Base-by-base conservation (phyloP, 2,113 vertebrate genomes). In the Accipiter cooperii region DNA sequence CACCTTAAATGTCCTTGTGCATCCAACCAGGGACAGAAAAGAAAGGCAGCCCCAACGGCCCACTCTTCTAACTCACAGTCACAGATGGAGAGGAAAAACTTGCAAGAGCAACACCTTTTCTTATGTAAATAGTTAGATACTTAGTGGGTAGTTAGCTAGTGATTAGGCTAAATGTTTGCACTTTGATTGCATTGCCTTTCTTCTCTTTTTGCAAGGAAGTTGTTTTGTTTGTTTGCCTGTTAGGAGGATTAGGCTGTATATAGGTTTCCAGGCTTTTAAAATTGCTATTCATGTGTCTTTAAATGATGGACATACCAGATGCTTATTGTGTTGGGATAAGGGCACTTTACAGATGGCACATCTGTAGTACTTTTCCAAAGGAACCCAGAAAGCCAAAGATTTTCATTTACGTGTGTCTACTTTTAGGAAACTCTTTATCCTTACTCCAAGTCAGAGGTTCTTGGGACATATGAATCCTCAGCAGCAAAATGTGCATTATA, bases 171-270 rank as follows among this genome's bases (percentile, higher is more conserved):
- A 96, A 65, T 44, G 14, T 89, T 94, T 73, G 90, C 93, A 85
- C 90, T 93, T 46, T 83, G 84, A 90, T 76, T 87, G 89, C 89
- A 18, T 15, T 33, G 81, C 91, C 84, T 93, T 95, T 96, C 87
- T 96, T 89, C 74, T 75, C 84, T 55, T 86, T 66, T 51, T 25
- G 84, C 70, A 44, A 95, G 96, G 96, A 96, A 97, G 89, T 94
- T n/a, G 96, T 90, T 90, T 93, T 83, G 91, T 96, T 97, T 97
- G 95, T 93, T 97, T 96, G 87, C 93, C 87, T 90, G 61, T 7
- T 92, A 49, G 84, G 66, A 76, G 90, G 96, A 97, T 96, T 93
- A 94, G 87, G 84, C 90, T 91, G 90, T 89, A 69, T 38, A 52
- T 44, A 69, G 70, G 40, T 82, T 94, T 91, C 66, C 90, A 95